These are phyloP conservation scores for Trachops cirrhosus DNA, from an alignment of 2,797 vertebrate species.

Conservation along the genomic window DNA sequence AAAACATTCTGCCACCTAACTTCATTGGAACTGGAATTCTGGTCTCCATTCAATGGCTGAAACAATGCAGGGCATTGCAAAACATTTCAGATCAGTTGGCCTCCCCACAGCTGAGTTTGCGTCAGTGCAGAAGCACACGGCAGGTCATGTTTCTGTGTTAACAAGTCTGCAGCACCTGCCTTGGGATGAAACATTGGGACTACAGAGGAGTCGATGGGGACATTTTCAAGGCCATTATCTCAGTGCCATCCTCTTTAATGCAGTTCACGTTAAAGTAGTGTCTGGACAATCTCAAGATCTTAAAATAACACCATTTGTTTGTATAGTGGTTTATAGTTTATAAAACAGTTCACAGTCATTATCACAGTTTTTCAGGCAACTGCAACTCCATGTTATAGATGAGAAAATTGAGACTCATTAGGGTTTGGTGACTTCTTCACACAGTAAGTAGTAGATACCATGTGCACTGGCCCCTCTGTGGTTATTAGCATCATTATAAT, in stretches of 20 bases:
- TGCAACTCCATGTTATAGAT: background rate
- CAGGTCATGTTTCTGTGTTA: conserved; percentile 61
- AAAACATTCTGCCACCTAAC: conserved; percentile 57
- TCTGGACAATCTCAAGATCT: background rate
- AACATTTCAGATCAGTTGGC: conserved; percentile 34
- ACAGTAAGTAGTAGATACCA: background rate
- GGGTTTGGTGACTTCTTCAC: background rate
- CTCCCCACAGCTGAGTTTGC: conserved; percentile 1
- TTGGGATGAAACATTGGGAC: background rate
- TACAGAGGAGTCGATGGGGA: background rate
- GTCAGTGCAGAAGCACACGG: conserved; percentile 46
- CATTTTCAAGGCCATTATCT: background rate
- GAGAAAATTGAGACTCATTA: background rate
- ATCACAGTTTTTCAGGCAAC: background rate
- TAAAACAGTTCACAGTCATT: background rate
- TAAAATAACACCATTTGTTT: conserved; percentile 23
- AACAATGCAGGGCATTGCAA: conserved; percentile 54
- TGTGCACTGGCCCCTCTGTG: background rate
- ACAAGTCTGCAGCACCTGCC: background rate
- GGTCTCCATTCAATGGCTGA: background rate
- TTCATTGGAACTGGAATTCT: conserved; percentile 40
- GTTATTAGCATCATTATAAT: background rate
- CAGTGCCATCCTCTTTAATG: background rate
- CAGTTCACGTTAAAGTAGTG: background rate
- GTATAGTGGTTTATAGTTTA: background rate